Evolutionary conservation across 2,113 vertebrate species (phyloP).

Genomic region (Aspiorhynchus laticeps): DNA sequence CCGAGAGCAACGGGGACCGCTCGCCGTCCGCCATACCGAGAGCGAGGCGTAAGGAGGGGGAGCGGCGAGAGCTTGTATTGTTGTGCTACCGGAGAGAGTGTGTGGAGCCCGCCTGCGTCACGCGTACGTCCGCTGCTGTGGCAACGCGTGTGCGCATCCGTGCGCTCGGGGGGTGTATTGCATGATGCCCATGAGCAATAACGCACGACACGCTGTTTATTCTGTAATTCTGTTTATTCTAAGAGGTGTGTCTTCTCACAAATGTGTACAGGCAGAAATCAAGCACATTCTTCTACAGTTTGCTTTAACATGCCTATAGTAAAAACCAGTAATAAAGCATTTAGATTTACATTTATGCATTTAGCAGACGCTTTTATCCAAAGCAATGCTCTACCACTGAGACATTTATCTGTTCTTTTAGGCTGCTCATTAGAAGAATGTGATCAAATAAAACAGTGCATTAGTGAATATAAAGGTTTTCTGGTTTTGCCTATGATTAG

Average conservation of each 20-base stretch:
- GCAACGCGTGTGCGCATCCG: slow-evolving; percentile 58
- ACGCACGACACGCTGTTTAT: background rate
- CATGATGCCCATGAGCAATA: slow-evolving; percentile 21
- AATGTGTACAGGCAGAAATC: background rate
- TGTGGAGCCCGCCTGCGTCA: slow-evolving; percentile 72
- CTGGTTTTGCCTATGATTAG: no score
- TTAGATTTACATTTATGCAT: no score
- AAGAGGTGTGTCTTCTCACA: background rate
- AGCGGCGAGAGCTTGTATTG: slow-evolving; percentile 43
- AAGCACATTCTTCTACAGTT: background rate
- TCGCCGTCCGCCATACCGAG: slow-evolving; percentile 83
- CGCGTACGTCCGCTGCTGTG: slow-evolving; percentile 68
- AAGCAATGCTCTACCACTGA: no score
- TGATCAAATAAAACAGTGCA: background rate
- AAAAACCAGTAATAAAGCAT: background rate
- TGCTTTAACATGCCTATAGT: background rate
- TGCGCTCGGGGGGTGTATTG: slow-evolving; percentile 27
- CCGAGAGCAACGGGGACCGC: slow-evolving; percentile 80
- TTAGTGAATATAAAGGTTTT: background rate
- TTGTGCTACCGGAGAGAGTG: slow-evolving; percentile 47
- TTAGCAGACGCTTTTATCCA: no score
- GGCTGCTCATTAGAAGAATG: background rate
- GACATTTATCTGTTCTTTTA: background rate
- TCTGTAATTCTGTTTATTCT: background rate
- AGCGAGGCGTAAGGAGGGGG: slow-evolving; percentile 62